Evolutionary conservation across 2,888 invertebrate genomes (phyloP), one percentile per base, ranked within the genome.

Genomic region (Nomada flava): DNA sequence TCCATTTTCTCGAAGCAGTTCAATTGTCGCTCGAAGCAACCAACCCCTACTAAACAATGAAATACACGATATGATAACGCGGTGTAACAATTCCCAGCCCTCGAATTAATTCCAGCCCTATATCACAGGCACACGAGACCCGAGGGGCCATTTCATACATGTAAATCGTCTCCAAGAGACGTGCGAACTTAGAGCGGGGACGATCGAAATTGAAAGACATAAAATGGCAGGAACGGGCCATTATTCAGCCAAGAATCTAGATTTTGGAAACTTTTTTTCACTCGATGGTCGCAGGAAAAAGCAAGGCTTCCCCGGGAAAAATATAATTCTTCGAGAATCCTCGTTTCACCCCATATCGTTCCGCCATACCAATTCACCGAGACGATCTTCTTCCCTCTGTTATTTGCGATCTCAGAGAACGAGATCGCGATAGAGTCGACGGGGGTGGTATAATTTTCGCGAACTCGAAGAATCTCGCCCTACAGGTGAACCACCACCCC

Each of bases 341-440:
- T 23, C 23, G 20, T 11, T 23, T 44, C 62, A 13, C 23, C 15
- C 20, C 20, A 1, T 29, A 15, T 50, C n/a, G n/a, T 47, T 42
- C 42, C 44, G 5, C 26, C 69, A 57, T 82, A 81, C 44, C 82
- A 82, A 83, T 88, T 82, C 83, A 77, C 74, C 76, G 86, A 83
- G 83, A 85, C 87, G 81, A 83, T 23, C 36, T 69, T 59, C 52
- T 50, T 68, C 44, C 62, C 47, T 15, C n/a, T 13, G 63, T 79
- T 74, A 74, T 80, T 73, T 74, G 77, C 78, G 68, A 84, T 86
- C 81, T 62, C 79, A 70, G 85, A 82, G 83, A 89, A 88, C 83
- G 86, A 84, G 87, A 89, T 90, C 85, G 76, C 78, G 85, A 80
- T 86, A 55, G 59, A 55, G 52, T 50, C 62, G 84, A 84, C 55